Evolutionary conservation across 2,888 invertebrate species (phyloP), one percentile per base, ranked within the genome.

Genomic region (Parapristionchus giblindavisi): DNA sequence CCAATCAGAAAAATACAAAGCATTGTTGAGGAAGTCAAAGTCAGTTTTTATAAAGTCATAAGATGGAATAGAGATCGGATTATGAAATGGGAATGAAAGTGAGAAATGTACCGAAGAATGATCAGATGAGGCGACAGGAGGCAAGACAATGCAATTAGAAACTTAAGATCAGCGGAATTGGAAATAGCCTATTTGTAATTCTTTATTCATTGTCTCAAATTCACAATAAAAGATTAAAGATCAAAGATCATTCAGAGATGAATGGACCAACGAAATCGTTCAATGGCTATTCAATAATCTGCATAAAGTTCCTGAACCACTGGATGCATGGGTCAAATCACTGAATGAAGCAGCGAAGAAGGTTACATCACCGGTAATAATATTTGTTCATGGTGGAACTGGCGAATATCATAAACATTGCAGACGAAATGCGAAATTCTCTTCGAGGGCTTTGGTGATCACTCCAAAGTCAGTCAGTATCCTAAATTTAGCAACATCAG

Each of bases 291-390:
- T 81, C 74, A 79, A 79, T 32, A 84, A 84, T 68, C 79, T 81
- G 56, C 81, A 80, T 40, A 81, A 79, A 78, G 82, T 83, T 21
- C 84, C 85, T 21, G 81, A 78, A 48, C 82, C 84, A 29, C 82
- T 89, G 38, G 88, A 89, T 66, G 86, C 88, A 51, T 89, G 89
- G 89, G 84, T 89, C 34, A 84, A 85, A 75, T 85, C 89, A 21
- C 82, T 90, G 40, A 89, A 89, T 80, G 89, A 89, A 24, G 88
- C 89, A 52, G 88, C 89, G 27, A 86, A 84, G 71, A 89, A 89
- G 81, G 82, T 85, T 29, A 82, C 85, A 14, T 77, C 81, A 29
- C 86, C 88, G 86, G 89, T 89, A 11, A 75, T 54, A 40, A 48
- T 24, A 2, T 32, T 17, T 58, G 21, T 51, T 40, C 54, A 34